Evolutionary conservation across 2,888 invertebrate genomes (phyloP), one percentile per base, ranked within the genome.

Genomic region (Drosophila testacea): DNA sequence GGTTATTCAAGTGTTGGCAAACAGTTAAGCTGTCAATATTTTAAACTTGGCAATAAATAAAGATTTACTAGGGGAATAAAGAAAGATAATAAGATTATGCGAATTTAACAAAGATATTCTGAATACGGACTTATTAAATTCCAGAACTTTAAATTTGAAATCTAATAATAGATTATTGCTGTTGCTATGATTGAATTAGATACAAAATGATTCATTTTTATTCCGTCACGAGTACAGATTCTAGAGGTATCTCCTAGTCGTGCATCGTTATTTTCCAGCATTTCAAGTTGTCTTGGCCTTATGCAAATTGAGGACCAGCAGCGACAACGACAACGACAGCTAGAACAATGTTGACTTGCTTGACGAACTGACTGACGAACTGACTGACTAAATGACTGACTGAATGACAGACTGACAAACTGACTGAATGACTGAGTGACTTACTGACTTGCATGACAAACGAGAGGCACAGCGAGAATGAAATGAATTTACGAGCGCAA

Each of bases 401-500:
- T 34, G 63, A 65, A 34, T 47, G 55, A 61, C 5, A 22, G 55
- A 67, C 10, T 50, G 60, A 59, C 28, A 62, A 54, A 60, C 13
- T 67, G 80, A 77, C 16, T 67, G 77, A 64, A 11, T 70, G 70
- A 65, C 0, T 67, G 77, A 77, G 36, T 78, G 78, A 71, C 61
- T 69, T 59, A 68, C 55, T 73, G 79, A 64, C 48, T 72, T 67
- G 80, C 77, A 73, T 79, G 81, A 79, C 81, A 73, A 66, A 79
- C 81, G 75, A 75, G 71, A 64, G 64, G 62, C 60, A 59, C 44
- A 42, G 59, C 57, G 47, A 34, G 68, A 80, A 65, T 36, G 44
- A 44, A 75, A 61, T 78, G 80, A 74, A 85, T 84, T 86, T 88
- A 84, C 66, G 83, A 83, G 86, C 86, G 62, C 73, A 86, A 60